Percentiles rank a stretch among this genome's conserved stretches.
These are phyloP conservation scores for Myzus persicae DNA, from an alignment of 1,140 invertebrate species.

Conservation along the genomic window DNA sequence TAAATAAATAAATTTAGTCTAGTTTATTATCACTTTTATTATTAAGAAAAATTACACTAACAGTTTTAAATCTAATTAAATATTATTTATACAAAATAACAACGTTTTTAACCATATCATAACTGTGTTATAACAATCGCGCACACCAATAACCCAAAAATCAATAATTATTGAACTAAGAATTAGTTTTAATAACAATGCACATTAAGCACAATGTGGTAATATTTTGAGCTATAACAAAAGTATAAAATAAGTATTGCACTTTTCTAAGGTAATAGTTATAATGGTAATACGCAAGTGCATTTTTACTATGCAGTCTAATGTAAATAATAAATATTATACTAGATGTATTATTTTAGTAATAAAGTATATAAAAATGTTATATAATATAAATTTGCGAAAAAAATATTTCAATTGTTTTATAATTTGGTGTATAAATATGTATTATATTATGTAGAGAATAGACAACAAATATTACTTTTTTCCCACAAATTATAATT, in stretches of 20 bases:
- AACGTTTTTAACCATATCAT: constrained; percentile 17
- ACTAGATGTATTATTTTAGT: not conserved
- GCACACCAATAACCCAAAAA: not conserved
- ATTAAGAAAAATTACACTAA: constrained; percentile 33
- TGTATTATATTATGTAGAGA: not conserved
- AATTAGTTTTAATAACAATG: constrained; percentile 8
- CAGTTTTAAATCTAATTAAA: not conserved
- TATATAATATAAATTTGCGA: not conserved
- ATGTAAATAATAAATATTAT: constrained; percentile 25
- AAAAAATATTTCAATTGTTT: constrained; percentile 32
- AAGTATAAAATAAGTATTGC: constrained; percentile 19
- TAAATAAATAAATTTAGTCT: constrained; percentile 20
- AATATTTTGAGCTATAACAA: constrained; percentile 40
- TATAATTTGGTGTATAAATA: constrained; percentile 28
- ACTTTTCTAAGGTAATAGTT: constrained; percentile 28
- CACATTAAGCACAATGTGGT: not conserved
- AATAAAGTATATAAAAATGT: not conserved
- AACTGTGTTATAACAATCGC: not conserved
- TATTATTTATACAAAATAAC: constrained; percentile 45
- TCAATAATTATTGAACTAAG: not conserved
- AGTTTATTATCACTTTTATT: constrained; percentile 48
- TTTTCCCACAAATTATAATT: not conserved
- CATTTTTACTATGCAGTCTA: not conserved
- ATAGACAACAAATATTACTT: constrained; percentile 19
- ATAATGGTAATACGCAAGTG: constrained; percentile 7